Conservation (phyloP, 1,140 invertebrate species). For the Lepidurus apus region DNA sequence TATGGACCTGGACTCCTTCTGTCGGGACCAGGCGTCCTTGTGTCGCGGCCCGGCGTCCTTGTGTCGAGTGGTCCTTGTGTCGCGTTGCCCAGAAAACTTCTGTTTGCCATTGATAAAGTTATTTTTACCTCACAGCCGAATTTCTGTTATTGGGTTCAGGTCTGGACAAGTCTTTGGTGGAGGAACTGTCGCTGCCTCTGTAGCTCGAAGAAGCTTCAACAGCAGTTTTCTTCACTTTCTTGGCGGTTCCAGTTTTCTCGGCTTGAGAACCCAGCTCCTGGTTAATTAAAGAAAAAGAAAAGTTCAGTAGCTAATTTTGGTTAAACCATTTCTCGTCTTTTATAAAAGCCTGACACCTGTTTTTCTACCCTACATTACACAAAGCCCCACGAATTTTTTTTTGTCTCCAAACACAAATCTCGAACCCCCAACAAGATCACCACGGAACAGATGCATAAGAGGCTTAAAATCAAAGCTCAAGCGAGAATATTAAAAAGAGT, state of each 20-base stretch:
- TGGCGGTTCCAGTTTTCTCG: conserved; percentile 52
- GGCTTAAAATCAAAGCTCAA: not conserved
- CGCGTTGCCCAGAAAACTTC: no score
- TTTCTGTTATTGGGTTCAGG: conserved; percentile 36
- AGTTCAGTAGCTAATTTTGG: not conserved
- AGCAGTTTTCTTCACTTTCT: conserved; percentile 44
- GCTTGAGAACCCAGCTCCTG: conserved; percentile 52
- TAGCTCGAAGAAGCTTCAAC: conserved; percentile 44
- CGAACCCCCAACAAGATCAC: not conserved
- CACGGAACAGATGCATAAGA: not conserved
- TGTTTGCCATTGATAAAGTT: no score
- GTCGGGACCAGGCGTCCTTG: no score
- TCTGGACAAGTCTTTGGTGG: conserved; percentile 25
- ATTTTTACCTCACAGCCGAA: conserved; percentile 40
- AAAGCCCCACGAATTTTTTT: not conserved
- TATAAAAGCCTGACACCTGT: not conserved
- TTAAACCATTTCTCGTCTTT: not conserved
- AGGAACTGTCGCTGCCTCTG: conserved; percentile 39
- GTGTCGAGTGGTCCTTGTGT: no score
- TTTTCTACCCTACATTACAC: not conserved
- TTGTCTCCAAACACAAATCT: not conserved
- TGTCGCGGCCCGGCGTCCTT: no score
- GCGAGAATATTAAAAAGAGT: not conserved
- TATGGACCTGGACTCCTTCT: no score
- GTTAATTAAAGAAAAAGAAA: not conserved